phyloP scores from a whole-genome alignment of 1,140 invertebrate genomes.

The Druon quercuslanigerum region DNA sequence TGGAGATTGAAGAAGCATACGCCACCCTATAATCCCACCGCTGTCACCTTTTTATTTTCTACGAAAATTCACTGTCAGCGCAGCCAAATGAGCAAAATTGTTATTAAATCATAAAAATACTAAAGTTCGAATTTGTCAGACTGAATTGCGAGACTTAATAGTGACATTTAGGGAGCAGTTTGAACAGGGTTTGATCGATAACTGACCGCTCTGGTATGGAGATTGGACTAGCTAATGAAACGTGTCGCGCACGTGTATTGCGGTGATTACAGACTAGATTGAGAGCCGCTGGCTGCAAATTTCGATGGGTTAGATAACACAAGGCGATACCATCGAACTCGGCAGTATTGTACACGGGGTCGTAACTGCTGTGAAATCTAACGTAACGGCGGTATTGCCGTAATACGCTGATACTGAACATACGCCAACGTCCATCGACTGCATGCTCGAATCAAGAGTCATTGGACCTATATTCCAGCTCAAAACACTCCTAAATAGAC shows the following conservation, averaged over 20 bases:
- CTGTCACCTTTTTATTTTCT: too few relatives aligned
- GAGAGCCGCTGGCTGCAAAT: conserved; percentile 14
- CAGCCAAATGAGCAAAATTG: too few relatives aligned
- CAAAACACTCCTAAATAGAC: too few relatives aligned
- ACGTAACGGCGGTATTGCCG: background rate
- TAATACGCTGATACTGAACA: conserved; percentile 2
- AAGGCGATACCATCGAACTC: conserved; percentile 4
- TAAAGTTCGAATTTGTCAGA: background rate
- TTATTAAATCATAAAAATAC: too few relatives aligned
- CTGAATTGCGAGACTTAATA: background rate
- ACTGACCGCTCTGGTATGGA: background rate
- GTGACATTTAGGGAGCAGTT: background rate
- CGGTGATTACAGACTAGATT: background rate
- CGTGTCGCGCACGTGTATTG: conserved; percentile 9
- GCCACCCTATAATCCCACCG: too few relatives aligned
- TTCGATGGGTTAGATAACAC: conserved; percentile 17
- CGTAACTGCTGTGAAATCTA: conserved; percentile 16
- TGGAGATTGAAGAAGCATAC: too few relatives aligned
- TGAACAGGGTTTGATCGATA: background rate
- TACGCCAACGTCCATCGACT: background rate
- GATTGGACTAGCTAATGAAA: conserved; percentile 7
- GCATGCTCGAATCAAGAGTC: background rate
- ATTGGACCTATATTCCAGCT: too few relatives aligned
- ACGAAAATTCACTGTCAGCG: too few relatives aligned
- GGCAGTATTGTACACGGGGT: conserved; percentile 3